Evolutionary conservation across 2,888 invertebrate genomes (phyloP).

Genomic region (Ectemnius cavifrons): DNA sequence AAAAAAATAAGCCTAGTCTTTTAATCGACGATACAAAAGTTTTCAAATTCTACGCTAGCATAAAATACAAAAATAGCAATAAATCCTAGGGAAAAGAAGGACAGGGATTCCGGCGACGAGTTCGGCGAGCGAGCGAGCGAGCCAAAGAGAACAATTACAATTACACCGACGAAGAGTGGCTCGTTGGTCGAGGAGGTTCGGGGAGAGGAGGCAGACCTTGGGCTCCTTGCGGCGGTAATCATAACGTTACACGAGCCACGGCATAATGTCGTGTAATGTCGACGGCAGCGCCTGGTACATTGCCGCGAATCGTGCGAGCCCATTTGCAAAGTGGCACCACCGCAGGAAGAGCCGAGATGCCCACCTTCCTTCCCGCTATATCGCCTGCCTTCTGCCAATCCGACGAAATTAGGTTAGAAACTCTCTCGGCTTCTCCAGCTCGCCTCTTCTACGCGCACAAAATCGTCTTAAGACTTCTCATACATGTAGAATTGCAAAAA

Average conservation of each 20-base stretch:
- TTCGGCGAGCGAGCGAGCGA: constrained; percentile 44
- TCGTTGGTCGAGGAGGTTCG: constrained; percentile 6
- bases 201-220: constrained; percentile 72
- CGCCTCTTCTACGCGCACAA: too few species aligned
- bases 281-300: constrained; percentile 69
- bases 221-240: constrained; percentile 76
- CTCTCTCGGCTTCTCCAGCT: too few species aligned
- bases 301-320: constrained; percentile 57
- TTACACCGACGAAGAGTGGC: constrained; percentile 58
- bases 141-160: constrained; percentile 67
- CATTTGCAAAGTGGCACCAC: constrained; percentile 50
- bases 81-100: constrained; percentile 7
- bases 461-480: too few species aligned
- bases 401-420: background rate
- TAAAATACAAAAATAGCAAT: too few species aligned
- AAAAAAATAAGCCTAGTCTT: too few species aligned
- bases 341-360: constrained; percentile 9
- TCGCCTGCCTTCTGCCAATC: background rate
- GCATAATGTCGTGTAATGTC: constrained; percentile 73
- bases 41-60: too few species aligned
- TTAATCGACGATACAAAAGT: too few species aligned
- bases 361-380: constrained; percentile 4
- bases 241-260: constrained; percentile 74
- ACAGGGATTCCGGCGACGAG: constrained; percentile 10
- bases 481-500: too few species aligned